Evolutionary conservation across 2,797 vertebrate genomes (phyloP), one percentile per base, ranked within the genome.

Genomic region (Eulemur coronatus): DNA sequence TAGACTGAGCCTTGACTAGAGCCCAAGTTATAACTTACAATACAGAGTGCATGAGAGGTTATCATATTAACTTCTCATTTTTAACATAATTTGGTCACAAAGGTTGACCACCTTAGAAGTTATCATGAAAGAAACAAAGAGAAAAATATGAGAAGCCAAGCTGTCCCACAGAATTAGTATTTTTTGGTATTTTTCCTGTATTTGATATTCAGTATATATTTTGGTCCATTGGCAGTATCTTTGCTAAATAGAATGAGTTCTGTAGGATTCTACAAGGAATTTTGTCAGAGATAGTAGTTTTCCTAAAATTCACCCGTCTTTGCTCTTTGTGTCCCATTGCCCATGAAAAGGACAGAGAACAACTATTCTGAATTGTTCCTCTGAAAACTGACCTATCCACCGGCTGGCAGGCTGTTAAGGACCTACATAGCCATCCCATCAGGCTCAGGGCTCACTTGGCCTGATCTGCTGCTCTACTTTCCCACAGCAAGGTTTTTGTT

Each of bases 391-490:
- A 14, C 8, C 43, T 30, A 33, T 18, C 48, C 7, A 43, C n/a
- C 13, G 11, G 76, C 20, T 30, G 12, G 24, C 55, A 92, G 55
- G 22, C 41, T 57, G 4, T 46, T 79, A 15, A 81, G 87, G 38
- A 59, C 15, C 20, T 55, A 73, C 7, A 63, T 5, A 72, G 59
- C n/a, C 38, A 46, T 59, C 33, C 46, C 9, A 57, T 46, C n/a
- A 17, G 35, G 35, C 75, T 87, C 89, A 59, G 52, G 22, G 24
- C 52, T 90, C 67, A 43, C 46, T 50, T 48, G 6, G 35, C 24
- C 57, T 46, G 55, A 95, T 82, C 79, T 91, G 89, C 41, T 89
- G 80, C 43, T 84, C 67, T 38, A 59, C 84, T 72, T 94, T 92
- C 75, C 73, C 59, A 48, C 3, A 91, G 33, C 73, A 87, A 67